Base-by-base conservation (phyloP, 2,888 invertebrate species). In the Eretmocerus hayati region DNA sequence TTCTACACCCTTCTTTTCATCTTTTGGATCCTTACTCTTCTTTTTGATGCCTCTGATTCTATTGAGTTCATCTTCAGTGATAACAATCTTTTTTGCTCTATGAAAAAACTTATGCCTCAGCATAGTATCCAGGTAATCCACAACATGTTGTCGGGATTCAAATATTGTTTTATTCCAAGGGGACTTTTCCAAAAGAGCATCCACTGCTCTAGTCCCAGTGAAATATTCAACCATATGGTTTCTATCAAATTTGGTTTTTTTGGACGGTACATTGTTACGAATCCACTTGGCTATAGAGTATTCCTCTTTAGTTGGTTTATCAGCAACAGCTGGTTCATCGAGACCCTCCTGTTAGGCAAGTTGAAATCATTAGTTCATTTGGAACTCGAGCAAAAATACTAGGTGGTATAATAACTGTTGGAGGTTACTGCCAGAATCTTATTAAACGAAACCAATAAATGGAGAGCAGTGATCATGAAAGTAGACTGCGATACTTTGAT, bases 151-250 rank as follows among this genome's bases (percentile, higher is more conserved):
- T 35, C 95, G 80, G 5, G 85, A 85, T 20, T 85, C 81, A 72
- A 99, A 96, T 36, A 88, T 70, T 0, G 86, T 81, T 42, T 83
- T 80, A 50, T 84, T 87, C 83, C 90, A 99, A 69, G 90, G 88
- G 1, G 97, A 97, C 26, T 60, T 64, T 36, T 89, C 87, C 67
- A 96, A 72, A 6, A 99, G 74, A 1, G 86, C 87, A 69, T 97
- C 95, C 13, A 99, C 84, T 1, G 96, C 97, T 70, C 93, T 90
- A 54, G 81, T 75, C 83, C 93, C 91, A 58, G 91, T 91, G 66
- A 97, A 97, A 74, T 95, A 97, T 70, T 94, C 91, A 11, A 97
- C 96, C 72, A 92, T 88, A 71, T 97, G 96, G 66, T 90, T 92
- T 43, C 59, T 61, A 42, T 95, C 79, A 69, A 97, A 92, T 72